phyloP scores from a whole-genome alignment of 1,140 invertebrate genomes.

The Oryzaephilus surinamensis region DNA sequence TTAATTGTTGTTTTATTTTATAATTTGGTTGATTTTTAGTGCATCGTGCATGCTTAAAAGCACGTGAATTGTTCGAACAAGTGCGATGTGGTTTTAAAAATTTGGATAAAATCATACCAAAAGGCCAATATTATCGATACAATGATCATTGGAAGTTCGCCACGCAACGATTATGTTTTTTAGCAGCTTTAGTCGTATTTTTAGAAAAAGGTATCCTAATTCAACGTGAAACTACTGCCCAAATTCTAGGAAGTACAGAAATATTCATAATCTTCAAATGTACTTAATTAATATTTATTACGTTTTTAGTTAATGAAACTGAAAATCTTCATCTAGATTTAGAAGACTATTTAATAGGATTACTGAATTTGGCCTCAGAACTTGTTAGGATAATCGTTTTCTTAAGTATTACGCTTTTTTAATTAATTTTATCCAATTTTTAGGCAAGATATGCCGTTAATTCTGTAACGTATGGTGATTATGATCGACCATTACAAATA shows the following conservation, averaged over 20 bases:
- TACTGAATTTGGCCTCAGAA: slow-evolving; percentile 72
- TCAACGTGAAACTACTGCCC: slow-evolving; percentile 61
- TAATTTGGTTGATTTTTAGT: slow-evolving; percentile 39
- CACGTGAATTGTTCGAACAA: slow-evolving; percentile 45
- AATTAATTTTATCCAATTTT: slow-evolving; percentile 10
- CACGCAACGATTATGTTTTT: slow-evolving; percentile 67
- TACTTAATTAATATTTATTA: slow-evolving; percentile 4
- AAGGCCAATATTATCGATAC: slow-evolving; percentile 66
- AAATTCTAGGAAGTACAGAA: slow-evolving; percentile 61
- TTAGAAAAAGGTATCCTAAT: slow-evolving; percentile 66
- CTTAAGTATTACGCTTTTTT: neutral
- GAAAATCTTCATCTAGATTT: slow-evolving; percentile 80
- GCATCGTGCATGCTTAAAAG: slow-evolving; percentile 46
- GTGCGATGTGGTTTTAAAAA: slow-evolving; percentile 46
- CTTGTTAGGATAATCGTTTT: slow-evolving; percentile 53
- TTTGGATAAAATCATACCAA: slow-evolving; percentile 48
- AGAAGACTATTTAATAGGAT: slow-evolving; percentile 80
- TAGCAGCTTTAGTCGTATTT: slow-evolving; percentile 68
- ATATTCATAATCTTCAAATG: no score
- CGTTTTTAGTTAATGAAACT: no score
- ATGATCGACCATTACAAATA: slow-evolving; percentile 67
- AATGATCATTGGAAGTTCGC: slow-evolving; percentile 79
- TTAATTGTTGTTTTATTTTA: neutral
- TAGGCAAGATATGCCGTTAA: slow-evolving; percentile 75
- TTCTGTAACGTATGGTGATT: slow-evolving; percentile 78